Base-by-base conservation (phyloP, 2,113 vertebrate genomes). In the Sclerurus mexicanus region DNA sequence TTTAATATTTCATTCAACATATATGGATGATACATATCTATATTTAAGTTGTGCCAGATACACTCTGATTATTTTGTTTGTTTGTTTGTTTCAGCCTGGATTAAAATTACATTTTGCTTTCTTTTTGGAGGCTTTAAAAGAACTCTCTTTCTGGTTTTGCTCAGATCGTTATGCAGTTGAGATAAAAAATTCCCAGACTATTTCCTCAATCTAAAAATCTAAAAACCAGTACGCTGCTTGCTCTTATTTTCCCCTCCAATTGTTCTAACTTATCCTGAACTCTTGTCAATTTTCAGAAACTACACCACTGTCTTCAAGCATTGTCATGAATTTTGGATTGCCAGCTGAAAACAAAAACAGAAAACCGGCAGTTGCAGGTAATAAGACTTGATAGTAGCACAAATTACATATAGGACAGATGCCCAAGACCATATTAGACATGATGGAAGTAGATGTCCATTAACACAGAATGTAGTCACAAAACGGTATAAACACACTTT, bases 261-360 rank as follows among this genome's bases (percentile, higher is more conserved):
- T 82, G 40, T 31, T 56, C 44, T 56, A 76, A 76, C 44, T 79
- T 89, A 56, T 25, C 52, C 58, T 56, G 44, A 93, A 52, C 12
- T 85, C 22, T 63, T 63, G 62, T 37, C 85, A 68, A 15, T 85
- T 94, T 91, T 64, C 44, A 72, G 77, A 80, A 75, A 56, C 49
- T 60, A 30, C 37, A 68, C 14, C 6, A 72, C 74, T 42, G 39
- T 79, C 28, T 93, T 89, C 71, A 85, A 93, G 75, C 0, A 0
- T 10, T 80, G 50, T 42, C 60, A 56, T 52, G 66, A 76, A 82
- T 89, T 95, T 85, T 82, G 66, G 62, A 79, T 56, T 87, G 66
- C 56, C 87, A 82, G 21, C 44, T 95, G 62, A 85, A 93, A 95
- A 72, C 10, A 64, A 33, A 78, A 89, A 52, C 47, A 72, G 73